Base-by-base conservation (phyloP, 1,140 invertebrate species). In the Planococcus citri region DNA sequence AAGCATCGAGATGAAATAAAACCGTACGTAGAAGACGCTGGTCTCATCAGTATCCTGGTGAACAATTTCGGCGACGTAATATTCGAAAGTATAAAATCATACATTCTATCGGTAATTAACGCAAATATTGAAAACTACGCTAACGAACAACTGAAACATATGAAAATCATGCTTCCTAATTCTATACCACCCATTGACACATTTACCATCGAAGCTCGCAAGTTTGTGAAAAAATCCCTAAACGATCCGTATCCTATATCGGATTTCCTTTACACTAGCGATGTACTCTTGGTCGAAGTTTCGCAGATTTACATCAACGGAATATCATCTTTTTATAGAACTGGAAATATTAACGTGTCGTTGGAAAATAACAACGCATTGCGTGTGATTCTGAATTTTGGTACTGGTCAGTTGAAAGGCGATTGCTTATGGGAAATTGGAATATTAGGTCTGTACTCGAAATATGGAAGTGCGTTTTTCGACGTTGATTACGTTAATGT, bases 151-250 rank as follows among this genome's bases (percentile, higher is more conserved):
- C 70, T 78, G 58, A 72, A 71, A 71, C 81, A 86, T 72, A 75
- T 89, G 10, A 83, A 87, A 2, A 83, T 88, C 74, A 64, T 17
- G 60, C 88, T 92, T 74, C 89, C 90, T 0, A 92, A 92, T 77
- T 92, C 90, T 0, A 90, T 92, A 73, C 87, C 88, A 10, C 90
- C 90, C 0, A 80, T 92, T 58, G 91, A 93, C 74, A 88, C 90
- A 82, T 84, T 87, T 9, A 83, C 92, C 37, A 83, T 86, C 2
- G 87, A 90, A 74, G 82, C 82, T 0, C 80, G 90, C 10, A 87
- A 86, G 73, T 84, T 86, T 74, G 85, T 92, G 1, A 82, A 85
- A 9, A 78, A 84, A 33, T 84, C 85, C 78, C 82, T 84, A 9
- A 85, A 85, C 72, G 91, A 92, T 78, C 90, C 91, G 0, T 89